phyloP scores from a whole-genome alignment of 2,888 invertebrate species.

The Venustoraphidia nigricollis region DNA sequence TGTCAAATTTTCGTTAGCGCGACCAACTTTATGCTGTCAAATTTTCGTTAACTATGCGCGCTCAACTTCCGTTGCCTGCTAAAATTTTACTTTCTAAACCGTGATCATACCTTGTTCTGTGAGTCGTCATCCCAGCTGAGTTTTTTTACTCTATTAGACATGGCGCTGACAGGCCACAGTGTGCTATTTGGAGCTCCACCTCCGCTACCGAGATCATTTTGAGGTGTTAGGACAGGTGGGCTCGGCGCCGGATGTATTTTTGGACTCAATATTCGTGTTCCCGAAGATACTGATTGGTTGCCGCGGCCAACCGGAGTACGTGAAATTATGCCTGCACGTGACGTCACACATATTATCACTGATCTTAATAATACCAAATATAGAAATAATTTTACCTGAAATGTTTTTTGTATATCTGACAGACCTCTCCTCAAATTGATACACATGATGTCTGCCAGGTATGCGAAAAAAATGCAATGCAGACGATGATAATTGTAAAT shows the following conservation, averaged over 20 bases:
- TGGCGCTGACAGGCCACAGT: conserved; percentile 52
- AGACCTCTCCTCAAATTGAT: too few species aligned
- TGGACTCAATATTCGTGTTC: conserved; percentile 25
- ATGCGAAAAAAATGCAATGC: too few species aligned
- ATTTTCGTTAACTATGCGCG: too few species aligned
- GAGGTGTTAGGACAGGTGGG: conserved; percentile 16
- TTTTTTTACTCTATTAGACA: conserved; percentile 58
- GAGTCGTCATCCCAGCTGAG: conserved; percentile 59
- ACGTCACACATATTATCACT: background rate
- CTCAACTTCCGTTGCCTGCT: too few species aligned
- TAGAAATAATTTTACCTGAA: background rate
- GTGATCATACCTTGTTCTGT: conserved; percentile 19
- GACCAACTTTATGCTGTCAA: too few species aligned
- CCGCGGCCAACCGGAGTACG: conserved; percentile 28
- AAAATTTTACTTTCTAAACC: too few species aligned
- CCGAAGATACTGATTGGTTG: conserved; percentile 13
- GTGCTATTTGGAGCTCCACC: conserved; percentile 12
- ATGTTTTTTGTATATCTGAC: too few species aligned
- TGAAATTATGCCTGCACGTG: conserved; percentile 29
- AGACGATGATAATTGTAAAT: too few species aligned
- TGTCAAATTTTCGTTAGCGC: too few species aligned
- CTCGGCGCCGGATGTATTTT: conserved; percentile 30
- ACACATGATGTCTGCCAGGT: too few species aligned
- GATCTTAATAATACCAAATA: too few species aligned
- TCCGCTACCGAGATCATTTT: conserved; percentile 1